phyloP scores from a whole-genome alignment of 2,888 invertebrate genomes.

The Charanyca ferruginea region DNA sequence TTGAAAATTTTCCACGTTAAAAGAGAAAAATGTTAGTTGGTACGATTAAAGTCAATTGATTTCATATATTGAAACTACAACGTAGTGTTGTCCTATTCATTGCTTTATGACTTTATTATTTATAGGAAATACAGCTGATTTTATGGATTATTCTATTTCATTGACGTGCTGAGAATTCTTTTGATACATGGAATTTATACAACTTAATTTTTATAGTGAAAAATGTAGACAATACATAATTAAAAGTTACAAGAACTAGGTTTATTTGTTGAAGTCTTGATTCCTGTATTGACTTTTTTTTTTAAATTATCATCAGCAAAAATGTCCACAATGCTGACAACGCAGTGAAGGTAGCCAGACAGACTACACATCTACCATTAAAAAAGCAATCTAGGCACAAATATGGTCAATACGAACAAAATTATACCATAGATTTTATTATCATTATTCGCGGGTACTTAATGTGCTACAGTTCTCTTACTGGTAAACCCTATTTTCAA shows the following conservation, averaged over 20 bases:
- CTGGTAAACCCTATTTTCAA: no score
- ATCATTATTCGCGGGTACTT: not conserved
- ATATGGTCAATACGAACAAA: not conserved
- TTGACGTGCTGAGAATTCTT: constrained; percentile 27
- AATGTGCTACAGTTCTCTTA: not conserved
- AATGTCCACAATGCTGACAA: not conserved
- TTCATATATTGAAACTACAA: constrained; percentile 22
- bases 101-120: constrained; percentile 27
- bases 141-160: constrained; percentile 47
- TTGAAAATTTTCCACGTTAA: constrained; percentile 17
- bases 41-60: not conserved
- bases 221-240: constrained; percentile 27
- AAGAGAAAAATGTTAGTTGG: constrained; percentile 6
- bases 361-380: not conserved
- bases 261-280: not conserved
- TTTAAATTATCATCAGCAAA: not conserved
- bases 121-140: constrained; percentile 27
- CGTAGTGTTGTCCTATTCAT: constrained; percentile 20
- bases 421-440: not conserved
- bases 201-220: constrained; percentile 25
- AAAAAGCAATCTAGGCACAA: not conserved
- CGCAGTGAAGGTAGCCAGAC: not conserved
- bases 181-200: constrained; percentile 24
- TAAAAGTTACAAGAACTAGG: not conserved
- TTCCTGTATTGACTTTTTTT: constrained; percentile 1